Evolutionary conservation across 2,797 vertebrate species (phyloP), one percentile per base, ranked within the genome.

Genomic region (Sebastes goodei): DNA sequence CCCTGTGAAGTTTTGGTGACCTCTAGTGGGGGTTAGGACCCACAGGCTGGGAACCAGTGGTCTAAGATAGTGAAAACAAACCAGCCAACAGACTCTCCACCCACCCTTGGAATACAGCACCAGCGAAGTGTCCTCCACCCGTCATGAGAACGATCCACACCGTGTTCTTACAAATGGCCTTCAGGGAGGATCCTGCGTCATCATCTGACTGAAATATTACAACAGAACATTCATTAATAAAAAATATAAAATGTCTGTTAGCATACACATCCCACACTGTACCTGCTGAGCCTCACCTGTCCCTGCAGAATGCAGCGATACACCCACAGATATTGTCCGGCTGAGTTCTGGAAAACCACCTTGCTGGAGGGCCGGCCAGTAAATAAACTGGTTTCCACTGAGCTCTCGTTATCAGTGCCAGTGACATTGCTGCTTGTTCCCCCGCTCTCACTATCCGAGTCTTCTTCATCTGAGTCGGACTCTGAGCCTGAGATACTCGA

Each of bases 401-500:
- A 91, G 85, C 82, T 76, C 27, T 90, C 86, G 0, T 81, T 83
- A 63, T 91, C 92, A 17, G 85, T 91, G 57, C 87, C 46, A 3
- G 68, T 66, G 10, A 90, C 72, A 10, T 76, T 84, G 46, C 88
- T 73, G 30, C 76, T 78, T 7, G 60, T 61, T 12, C 65, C 61
- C 17, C 93, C 94, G 0, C 76, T 78, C n/a, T 96, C 94, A 5
- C 86, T 90, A 17, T 96, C 95, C 0, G 92, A 93, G 0, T 94
- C 96, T 2, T 92, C 89, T 0, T 87, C 90, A 29, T 88, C 92
- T 2, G 91, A 93, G 62, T 94, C 92, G 0, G 97, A 97, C 87
- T 98, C 98, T 0, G 99, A 99, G 17, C 98, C 98, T 0, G 98
- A 99, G 90, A 99, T 99, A 85, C 99, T 99, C 20, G 98, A 99